phyloP scores from a whole-genome alignment of 2,113 vertebrate genomes.

The Cyanoramphus novaezelandiae region DNA sequence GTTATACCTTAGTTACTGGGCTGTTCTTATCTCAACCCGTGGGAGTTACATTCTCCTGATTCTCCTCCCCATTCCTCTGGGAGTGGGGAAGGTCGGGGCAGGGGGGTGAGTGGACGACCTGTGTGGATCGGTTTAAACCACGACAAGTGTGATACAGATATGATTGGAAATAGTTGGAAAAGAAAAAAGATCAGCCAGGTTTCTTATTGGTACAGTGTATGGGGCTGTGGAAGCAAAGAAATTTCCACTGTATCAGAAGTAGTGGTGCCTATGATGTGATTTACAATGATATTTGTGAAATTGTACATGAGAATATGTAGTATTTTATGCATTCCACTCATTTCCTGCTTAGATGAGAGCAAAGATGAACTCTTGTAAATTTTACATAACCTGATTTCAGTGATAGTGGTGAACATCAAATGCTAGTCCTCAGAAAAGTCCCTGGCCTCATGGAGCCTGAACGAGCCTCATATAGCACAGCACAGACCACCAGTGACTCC shows the following conservation, averaged over 20 bases:
- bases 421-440: not conserved
- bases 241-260: not conserved
- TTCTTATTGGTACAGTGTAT: fast-evolving
- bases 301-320: not conserved
- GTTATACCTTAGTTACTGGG: too few relatives aligned
- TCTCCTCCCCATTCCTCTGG: too few relatives aligned
- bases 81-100: too few relatives aligned
- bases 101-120: too few relatives aligned
- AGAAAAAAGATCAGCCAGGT: not conserved
- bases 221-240: not conserved
- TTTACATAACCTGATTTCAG: not conserved
- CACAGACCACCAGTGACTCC: not conserved
- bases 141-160: not conserved
- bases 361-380: not conserved
- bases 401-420: not conserved
- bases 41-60: too few relatives aligned
- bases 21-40: too few relatives aligned
- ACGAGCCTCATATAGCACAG: not conserved
- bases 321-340: not conserved
- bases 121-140: too few relatives aligned
- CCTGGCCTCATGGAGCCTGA: not conserved
- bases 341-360: not conserved
- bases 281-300: not conserved
- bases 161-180: not conserved
- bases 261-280: not conserved